phyloP scores from a whole-genome alignment of 2,888 invertebrate genomes.

The Scaptomyza tumidula region DNA sequence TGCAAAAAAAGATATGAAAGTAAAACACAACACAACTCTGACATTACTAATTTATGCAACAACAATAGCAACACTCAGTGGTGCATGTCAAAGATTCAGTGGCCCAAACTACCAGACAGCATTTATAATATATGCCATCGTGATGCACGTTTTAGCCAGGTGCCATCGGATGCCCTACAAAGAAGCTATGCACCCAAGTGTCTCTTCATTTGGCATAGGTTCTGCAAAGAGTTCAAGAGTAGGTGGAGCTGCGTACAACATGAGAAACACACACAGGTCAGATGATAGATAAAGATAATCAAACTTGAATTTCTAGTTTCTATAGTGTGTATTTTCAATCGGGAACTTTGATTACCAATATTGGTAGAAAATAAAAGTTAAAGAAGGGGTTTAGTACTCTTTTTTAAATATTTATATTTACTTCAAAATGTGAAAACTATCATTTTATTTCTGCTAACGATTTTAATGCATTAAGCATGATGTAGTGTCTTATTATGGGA shows the following conservation, averaged over 20 bases:
- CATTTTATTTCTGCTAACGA: background rate
- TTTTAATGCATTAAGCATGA: background rate
- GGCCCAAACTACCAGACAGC: conserved; percentile 18
- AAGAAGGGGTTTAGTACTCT: too few species aligned
- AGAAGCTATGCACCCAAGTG: background rate
- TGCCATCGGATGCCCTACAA: conserved; percentile 13
- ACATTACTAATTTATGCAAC: conserved; percentile 54
- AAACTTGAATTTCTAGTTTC: background rate
- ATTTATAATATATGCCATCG: conserved; percentile 53
- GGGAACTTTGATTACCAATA: background rate
- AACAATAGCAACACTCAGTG: conserved; percentile 11
- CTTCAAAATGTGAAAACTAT: too few species aligned
- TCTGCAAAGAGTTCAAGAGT: background rate
- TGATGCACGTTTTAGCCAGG: conserved; percentile 63
- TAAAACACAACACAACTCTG: conserved; percentile 14
- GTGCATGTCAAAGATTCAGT: conserved; percentile 43
- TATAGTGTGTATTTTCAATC: background rate
- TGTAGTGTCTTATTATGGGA: background rate
- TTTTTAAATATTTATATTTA: too few species aligned
- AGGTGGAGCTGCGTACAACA: conserved; percentile 2
- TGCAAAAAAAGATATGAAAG: conserved; percentile 76
- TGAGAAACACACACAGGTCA: conserved; percentile 5
- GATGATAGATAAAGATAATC: background rate
- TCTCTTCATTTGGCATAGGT: conserved; percentile 2
- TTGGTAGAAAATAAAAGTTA: too few species aligned